Evolutionary conservation across 1,140 invertebrate genomes (phyloP).

Genomic region (Drosophila busckii): DNA sequence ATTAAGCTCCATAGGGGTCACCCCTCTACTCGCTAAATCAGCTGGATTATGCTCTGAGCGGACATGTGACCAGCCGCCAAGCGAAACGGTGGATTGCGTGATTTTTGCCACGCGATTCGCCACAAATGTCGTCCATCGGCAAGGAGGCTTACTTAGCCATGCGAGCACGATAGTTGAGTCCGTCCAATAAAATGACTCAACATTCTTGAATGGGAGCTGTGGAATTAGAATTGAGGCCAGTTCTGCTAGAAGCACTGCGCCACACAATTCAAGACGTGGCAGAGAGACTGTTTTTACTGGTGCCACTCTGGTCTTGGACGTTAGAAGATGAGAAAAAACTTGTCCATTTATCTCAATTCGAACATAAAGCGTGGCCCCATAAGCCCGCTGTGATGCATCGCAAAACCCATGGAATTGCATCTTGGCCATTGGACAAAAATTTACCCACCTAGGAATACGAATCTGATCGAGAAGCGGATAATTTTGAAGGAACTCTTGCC

Average conservation of each 20-base stretch:
- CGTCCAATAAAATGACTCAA: constrained; percentile 64
- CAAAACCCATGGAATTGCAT: constrained; percentile 55
- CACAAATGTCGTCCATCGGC: constrained; percentile 66
- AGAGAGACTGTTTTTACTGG: constrained; percentile 59
- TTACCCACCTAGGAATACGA: constrained; percentile 27
- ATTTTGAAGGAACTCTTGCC: constrained; percentile 8
- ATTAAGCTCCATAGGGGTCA: too few relatives aligned
- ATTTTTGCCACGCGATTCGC: constrained; percentile 77
- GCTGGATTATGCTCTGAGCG: constrained; percentile 76
- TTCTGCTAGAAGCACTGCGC: constrained; percentile 50
- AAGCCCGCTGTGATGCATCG: constrained; percentile 67
- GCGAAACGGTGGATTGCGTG: constrained; percentile 31
- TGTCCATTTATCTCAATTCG: constrained; percentile 22
- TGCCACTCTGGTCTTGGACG: constrained; percentile 64
- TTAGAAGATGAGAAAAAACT: constrained; percentile 28
- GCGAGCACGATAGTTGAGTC: too few relatives aligned
- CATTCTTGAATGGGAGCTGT: constrained; percentile 45
- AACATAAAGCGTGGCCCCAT: constrained; percentile 69
- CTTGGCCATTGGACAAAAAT: constrained; percentile 26
- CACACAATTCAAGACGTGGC: constrained; percentile 67
- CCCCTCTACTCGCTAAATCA: too few relatives aligned
- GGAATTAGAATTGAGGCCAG: constrained; percentile 24
- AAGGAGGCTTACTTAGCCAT: constrained; percentile 70
- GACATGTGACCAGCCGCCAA: constrained; percentile 78
- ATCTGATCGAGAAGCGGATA: constrained; percentile 5